phyloP scores from a whole-genome alignment of 2,113 vertebrate species.

The Larimichthys polyactis region DNA sequence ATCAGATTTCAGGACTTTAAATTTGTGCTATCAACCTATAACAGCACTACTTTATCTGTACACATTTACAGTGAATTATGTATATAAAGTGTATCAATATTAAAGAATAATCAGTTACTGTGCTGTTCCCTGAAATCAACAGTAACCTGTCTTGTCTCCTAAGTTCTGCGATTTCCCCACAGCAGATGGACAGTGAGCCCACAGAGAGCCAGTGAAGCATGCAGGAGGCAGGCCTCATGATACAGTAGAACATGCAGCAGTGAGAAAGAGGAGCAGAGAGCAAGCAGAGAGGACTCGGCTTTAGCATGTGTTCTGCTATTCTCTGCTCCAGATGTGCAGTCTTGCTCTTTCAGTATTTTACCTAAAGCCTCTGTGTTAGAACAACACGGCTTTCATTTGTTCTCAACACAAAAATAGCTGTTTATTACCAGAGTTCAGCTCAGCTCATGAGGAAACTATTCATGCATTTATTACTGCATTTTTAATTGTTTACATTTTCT shows the following conservation, averaged over 20 bases:
- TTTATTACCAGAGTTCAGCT: constrained; percentile 22
- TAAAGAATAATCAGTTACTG: not conserved
- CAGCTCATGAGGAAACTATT: constrained; percentile 5
- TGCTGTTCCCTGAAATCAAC: constrained; percentile 28
- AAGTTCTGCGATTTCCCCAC: constrained; percentile 54
- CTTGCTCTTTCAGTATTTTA: constrained; percentile 65
- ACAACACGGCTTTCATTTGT: constrained; percentile 37
- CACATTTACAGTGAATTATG: not conserved
- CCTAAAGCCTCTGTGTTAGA: constrained; percentile 48
- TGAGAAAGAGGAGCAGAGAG: constrained; percentile 48
- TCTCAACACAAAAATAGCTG: constrained; percentile 28
- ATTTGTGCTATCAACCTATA: no score
- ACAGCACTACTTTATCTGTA: not conserved
- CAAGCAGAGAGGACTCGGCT: constrained; percentile 34
- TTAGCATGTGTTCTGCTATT: constrained; percentile 46
- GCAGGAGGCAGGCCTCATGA: constrained; percentile 62
- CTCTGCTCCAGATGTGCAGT: constrained; percentile 64
- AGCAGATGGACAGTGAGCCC: constrained; percentile 82
- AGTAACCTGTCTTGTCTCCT: constrained; percentile 46
- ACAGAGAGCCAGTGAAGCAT: constrained; percentile 77
- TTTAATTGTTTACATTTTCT: not conserved
- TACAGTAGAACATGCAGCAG: constrained; percentile 72
- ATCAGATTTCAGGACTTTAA: no score
- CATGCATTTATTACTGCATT: not conserved
- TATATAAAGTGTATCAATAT: not conserved